A percentile compares a stretch with the other conserved stretches of the same genome.
phyloP scores from a whole-genome alignment of 2,888 invertebrate species.

The Scaptomyza reducta region DNA sequence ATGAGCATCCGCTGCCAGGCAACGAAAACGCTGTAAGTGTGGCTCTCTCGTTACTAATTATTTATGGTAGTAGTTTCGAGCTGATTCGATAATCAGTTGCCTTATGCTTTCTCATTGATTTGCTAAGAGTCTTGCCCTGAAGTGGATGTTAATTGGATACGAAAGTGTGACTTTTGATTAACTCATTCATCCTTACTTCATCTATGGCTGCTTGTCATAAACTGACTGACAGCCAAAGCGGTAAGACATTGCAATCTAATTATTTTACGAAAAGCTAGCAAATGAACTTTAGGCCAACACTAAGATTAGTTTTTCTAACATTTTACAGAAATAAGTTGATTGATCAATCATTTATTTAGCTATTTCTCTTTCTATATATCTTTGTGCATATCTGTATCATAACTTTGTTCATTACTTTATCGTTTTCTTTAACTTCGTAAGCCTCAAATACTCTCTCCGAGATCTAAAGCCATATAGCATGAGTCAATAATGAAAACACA shows the following conservation, averaged over 20 bases:
- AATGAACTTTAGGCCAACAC: no score
- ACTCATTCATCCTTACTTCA: background rate
- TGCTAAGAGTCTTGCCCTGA: background rate
- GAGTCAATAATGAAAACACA: background rate
- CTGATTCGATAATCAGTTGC: background rate
- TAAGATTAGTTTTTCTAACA: no score
- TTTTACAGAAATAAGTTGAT: no score
- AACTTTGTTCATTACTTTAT: no score
- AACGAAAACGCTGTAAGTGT: background rate
- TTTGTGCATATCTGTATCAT: background rate
- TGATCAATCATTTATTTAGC: no score
- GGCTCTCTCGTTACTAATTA: background rate
- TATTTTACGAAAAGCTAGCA: background rate
- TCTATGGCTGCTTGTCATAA: no score
- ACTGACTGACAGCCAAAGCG: background rate
- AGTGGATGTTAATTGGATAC: background rate
- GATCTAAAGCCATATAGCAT: background rate
- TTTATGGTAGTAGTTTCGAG: background rate
- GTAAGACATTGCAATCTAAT: background rate
- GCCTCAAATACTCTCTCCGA: background rate
- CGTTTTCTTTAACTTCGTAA: no score
- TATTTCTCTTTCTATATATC: no score
- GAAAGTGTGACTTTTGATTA: background rate
- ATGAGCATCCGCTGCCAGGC: slow-evolving; percentile 7
- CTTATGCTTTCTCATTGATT: background rate